A percentile compares a stretch with the other conserved stretches of the same genome.
Evolutionary conservation across 2,888 invertebrate species (phyloP).

Genomic region (Rhamnusium bicolor): DNA sequence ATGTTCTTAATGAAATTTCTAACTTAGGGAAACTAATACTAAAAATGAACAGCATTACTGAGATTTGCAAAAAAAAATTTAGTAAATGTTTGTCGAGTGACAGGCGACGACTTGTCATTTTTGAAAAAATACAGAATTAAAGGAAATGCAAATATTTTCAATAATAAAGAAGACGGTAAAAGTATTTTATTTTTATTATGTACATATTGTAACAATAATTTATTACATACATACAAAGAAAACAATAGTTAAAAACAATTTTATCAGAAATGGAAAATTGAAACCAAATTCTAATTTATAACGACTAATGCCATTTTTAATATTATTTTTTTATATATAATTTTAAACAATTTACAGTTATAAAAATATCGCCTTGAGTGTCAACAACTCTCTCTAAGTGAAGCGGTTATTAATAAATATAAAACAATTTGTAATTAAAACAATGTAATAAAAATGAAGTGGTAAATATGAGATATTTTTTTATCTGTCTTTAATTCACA

Average conservation of each 20-base stretch:
- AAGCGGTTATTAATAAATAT: constrained; percentile 14
- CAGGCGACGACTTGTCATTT: no score
- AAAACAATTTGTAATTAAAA: background rate
- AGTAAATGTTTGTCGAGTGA: no score
- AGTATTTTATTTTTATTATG: constrained; percentile 27
- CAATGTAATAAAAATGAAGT: background rate
- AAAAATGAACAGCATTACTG: no score
- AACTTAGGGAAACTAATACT: no score
- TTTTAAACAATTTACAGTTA: constrained; percentile 6
- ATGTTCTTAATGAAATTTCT: no score
- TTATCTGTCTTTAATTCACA: background rate
- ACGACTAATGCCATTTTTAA: background rate
- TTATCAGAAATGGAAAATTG: background rate
- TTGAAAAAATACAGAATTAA: no score
- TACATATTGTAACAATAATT: constrained; percentile 31
- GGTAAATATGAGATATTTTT: background rate
- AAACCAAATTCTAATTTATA: background rate
- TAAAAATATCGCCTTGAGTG: constrained; percentile 20
- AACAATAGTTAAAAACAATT: background rate
- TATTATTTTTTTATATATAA: background rate
- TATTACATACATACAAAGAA: constrained; percentile 29
- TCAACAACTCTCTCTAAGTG: constrained; percentile 16
- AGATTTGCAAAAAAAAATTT: no score
- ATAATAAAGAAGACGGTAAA: background rate
- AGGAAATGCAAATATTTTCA: no score